A percentile compares a stretch with the other conserved stretches of the same genome.
These are phyloP conservation scores for Melipona quadrifasciata DNA, from an alignment of 1,140 invertebrate species.

Conservation along the genomic window DNA sequence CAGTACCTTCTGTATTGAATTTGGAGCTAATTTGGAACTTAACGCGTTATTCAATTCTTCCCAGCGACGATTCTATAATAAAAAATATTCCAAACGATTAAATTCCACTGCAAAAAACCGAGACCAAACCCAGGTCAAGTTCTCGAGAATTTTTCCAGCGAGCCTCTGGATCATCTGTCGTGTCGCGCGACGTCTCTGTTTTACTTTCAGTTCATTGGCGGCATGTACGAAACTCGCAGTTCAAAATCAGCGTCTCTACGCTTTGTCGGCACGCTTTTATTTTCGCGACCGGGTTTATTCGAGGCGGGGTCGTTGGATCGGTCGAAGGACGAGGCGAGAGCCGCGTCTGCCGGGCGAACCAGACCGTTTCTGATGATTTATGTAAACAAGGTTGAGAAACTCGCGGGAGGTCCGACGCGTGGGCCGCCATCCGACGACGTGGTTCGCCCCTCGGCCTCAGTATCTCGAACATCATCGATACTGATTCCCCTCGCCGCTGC, in stretches of 20 bases:
- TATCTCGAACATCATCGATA: conserved; percentile 3
- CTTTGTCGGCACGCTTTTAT: conserved; percentile 40
- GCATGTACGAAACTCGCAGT: background rate
- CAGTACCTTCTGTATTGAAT: background rate
- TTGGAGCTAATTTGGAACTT: background rate
- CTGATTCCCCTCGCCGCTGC: background rate
- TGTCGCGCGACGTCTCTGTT: too few relatives aligned
- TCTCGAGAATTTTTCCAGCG: too few relatives aligned
- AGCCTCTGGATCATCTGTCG: too few relatives aligned
- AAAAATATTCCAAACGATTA: too few relatives aligned
- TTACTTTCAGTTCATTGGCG: too few relatives aligned
- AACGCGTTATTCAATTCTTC: too few relatives aligned
- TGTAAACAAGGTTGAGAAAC: conserved; percentile 66
- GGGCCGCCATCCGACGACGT: conserved; percentile 37
- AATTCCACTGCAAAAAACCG: too few relatives aligned
- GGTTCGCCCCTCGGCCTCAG: conserved; percentile 21
- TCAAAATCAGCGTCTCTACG: background rate
- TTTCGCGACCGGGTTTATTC: conserved; percentile 40
- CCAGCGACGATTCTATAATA: too few relatives aligned
- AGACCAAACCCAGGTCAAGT: too few relatives aligned
- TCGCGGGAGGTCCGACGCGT: conserved; percentile 48
- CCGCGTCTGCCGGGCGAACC: background rate
- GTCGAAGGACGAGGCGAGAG: conserved; percentile 36
- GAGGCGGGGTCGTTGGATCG: conserved; percentile 52
- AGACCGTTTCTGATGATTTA: conserved; percentile 53